Percentiles rank a stretch among this genome's conserved stretches.
Evolutionary conservation across 2,888 invertebrate genomes (phyloP).

Genomic region (Monopis laevigella): DNA sequence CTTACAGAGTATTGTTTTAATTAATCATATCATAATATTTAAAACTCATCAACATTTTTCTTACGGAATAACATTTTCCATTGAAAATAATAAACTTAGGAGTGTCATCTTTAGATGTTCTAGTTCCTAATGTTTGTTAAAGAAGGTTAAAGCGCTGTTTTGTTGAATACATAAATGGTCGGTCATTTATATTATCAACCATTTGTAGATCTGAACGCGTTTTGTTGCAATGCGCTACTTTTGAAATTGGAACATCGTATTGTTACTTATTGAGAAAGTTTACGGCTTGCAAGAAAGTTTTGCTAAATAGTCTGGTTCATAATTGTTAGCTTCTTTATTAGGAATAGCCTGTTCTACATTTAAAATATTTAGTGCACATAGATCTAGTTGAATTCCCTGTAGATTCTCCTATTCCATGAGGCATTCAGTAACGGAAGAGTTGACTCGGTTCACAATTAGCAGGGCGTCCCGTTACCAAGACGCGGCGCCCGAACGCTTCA

Average conservation of each 20-base stretch:
- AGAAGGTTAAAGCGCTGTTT: conserved; percentile 3
- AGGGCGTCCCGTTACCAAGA: conserved; percentile 49
- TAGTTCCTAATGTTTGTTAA: conserved; percentile 4
- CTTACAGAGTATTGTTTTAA: too few relatives aligned
- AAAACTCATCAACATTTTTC: too few relatives aligned
- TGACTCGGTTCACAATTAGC: conserved; percentile 55
- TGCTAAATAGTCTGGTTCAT: neutral
- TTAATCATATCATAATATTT: too few relatives aligned
- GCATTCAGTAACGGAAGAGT: conserved; percentile 41
- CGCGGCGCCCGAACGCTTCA: conserved; percentile 47
- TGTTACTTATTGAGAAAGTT: too few relatives aligned
- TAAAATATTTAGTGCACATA: neutral
- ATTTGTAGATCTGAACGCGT: conserved; percentile 7
- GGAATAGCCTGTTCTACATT: neutral
- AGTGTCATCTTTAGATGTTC: conserved; percentile 4
- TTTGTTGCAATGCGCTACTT: conserved; percentile 6
- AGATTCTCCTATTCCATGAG: conserved; percentile 10
- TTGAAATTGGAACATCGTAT: neutral
- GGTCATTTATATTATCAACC: conserved; percentile 3
- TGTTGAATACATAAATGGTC: conserved; percentile 2
- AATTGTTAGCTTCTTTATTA: neutral
- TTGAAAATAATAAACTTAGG: too few relatives aligned
- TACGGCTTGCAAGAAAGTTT: neutral
- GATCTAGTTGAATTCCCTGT: conserved; percentile 3
- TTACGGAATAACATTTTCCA: too few relatives aligned